Base-by-base conservation (phyloP, 2,797 vertebrate genomes). In the Trachops cirrhosus region DNA sequence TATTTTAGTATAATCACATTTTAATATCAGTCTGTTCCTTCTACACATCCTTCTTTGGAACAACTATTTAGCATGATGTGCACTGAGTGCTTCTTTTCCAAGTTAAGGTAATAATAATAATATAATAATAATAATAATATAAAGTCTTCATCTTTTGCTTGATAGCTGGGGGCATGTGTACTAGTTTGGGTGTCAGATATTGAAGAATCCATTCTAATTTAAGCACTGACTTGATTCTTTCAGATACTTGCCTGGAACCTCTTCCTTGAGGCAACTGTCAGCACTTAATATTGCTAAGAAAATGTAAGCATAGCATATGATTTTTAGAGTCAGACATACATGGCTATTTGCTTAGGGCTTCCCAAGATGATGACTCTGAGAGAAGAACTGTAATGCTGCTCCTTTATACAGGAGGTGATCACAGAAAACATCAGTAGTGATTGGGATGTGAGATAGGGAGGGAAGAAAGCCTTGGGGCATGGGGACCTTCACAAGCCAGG, bases 1-100 rank as follows among this genome's bases (percentile, higher is more conserved):
- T 94, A 93, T 96, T 94, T 97, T 92, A 74, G 85, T 22, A 24
- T 37, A 93, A 85, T 96, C 95, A 84, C 91, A 84, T 95, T 97
- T 97, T 95, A 73, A 87, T 70, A 70, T 59, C n/a, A 26, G 41
- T 96, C 95, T 94, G 73, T 96, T 97, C 83, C 78, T 96, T 95
- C 48, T 11, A 5, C 6, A 5, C 3, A 39, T 37, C 34, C 62
- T 89, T 93, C 29, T 96, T 80, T 86, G 18, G 54, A 93, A 95
- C 67, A 89, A 70, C 29, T 87, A n/a, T 62, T 93, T 82, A 86
- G 73, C 1, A 3, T 22, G 46, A 91, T 57, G 86, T 96, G 52
- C 22, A 7, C 48, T 52, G 57, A 68, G 41, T 67, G 6, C 6
- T 39, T 52, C 68, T 80, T 96, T 78, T 78, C 50, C 62, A 26